phyloP scores from a whole-genome alignment of 1,140 invertebrate genomes.

The Drosophila ficusphila region DNA sequence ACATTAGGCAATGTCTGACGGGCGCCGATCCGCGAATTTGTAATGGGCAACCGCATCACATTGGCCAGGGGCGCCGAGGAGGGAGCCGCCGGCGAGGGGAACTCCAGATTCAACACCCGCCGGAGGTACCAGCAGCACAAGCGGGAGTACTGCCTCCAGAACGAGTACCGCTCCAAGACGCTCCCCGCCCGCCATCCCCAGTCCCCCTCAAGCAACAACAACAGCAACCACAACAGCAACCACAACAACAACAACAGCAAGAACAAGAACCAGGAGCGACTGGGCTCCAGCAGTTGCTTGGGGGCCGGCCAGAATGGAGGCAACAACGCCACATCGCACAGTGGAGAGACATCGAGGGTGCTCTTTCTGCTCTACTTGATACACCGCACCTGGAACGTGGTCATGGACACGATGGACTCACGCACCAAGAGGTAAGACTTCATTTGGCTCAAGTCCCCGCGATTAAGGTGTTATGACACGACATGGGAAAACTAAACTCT shows the following conservation, averaged over 20 bases:
- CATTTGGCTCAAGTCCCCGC: neutral
- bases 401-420: conserved; percentile 87
- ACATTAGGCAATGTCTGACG: conserved; percentile 71
- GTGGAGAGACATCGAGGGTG: conserved; percentile 86
- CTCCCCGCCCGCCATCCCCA: conserved; percentile 55
- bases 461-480: neutral
- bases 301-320: conserved; percentile 26
- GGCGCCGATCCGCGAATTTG: conserved; percentile 34
- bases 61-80: conserved; percentile 11
- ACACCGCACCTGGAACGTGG: conserved; percentile 89
- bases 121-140: conserved; percentile 71
- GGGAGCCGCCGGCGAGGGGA: conserved; percentile 22
- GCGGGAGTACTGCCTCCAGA: conserved; percentile 60
- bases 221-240: neutral
- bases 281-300: conserved; percentile 61
- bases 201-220: conserved; percentile 4
- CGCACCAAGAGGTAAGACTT: conserved; percentile 85
- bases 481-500: neutral
- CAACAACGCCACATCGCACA: conserved; percentile 44
- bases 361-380: conserved; percentile 89
- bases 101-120: conserved; percentile 57
- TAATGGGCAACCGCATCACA: conserved; percentile 70
- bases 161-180: conserved; percentile 70
- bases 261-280: neutral
- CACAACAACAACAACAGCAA: conserved; percentile 1